Percentiles rank a stretch among this genome's conserved stretches.
Conservation (phyloP, 2,888 invertebrate genomes). For the Ametastegia equiseti region DNA sequence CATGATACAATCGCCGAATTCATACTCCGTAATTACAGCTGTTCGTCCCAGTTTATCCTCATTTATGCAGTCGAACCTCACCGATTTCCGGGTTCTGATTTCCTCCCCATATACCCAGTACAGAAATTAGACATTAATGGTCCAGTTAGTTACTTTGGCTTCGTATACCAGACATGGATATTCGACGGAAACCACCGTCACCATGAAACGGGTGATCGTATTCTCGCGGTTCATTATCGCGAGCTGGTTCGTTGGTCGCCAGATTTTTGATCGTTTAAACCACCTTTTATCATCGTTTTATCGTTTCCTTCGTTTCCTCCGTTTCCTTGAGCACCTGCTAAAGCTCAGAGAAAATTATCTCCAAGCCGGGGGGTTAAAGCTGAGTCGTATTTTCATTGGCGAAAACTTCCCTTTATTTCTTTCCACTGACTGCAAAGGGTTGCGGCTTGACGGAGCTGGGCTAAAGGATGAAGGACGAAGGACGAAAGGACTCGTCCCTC, state of each 20-base stretch:
- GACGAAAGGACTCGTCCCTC: background rate
- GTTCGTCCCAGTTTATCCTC: background rate
- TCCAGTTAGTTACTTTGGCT: constrained; percentile 28
- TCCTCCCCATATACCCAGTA: background rate
- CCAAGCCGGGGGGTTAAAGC: background rate
- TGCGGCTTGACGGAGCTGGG: background rate
- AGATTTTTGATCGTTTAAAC: background rate
- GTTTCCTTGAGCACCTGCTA: background rate
- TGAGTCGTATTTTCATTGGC: background rate
- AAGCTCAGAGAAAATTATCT: background rate
- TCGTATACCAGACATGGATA: constrained; percentile 16
- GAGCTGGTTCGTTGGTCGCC: background rate
- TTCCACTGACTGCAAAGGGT: background rate
- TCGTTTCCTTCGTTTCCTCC: background rate
- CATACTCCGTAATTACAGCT: background rate
- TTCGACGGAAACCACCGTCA: constrained; percentile 16
- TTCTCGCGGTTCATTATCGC: background rate
- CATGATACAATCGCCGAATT: too few relatives aligned
- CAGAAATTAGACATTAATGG: background rate
- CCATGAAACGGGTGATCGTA: background rate
- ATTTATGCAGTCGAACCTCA: background rate
- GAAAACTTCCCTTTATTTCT: background rate
- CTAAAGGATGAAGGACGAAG: background rate
- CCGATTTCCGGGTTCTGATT: background rate
- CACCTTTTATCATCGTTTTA: background rate